Percentiles rank a stretch among this genome's conserved stretches.
These are phyloP conservation scores for Mamestra brassicae DNA, from an alignment of 2,888 invertebrate genomes.

Conservation along the genomic window DNA sequence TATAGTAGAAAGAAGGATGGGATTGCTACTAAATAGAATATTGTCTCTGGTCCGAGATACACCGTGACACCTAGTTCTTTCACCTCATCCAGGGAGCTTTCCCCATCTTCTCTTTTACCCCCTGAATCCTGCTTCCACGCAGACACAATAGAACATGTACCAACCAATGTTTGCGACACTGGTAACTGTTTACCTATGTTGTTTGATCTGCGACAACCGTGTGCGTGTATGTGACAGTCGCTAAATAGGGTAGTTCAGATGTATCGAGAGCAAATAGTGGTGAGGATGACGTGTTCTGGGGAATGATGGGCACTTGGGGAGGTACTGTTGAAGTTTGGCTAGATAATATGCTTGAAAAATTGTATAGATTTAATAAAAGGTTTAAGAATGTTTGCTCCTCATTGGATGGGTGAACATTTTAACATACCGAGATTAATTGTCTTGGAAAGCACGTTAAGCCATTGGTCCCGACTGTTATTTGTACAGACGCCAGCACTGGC, in stretches of 20 bases:
- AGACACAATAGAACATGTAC: not conserved
- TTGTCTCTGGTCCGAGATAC: too few relatives aligned
- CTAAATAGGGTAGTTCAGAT: slow-evolving; percentile 13
- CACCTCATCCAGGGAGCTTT: not conserved
- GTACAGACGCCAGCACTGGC: too few relatives aligned
- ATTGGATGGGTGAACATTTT: too few relatives aligned
- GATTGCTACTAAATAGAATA: too few relatives aligned
- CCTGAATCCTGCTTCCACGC: not conserved
- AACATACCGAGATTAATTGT: too few relatives aligned
- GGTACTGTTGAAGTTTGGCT: not conserved
- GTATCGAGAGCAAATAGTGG: slow-evolving; percentile 23
- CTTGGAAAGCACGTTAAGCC: too few relatives aligned
- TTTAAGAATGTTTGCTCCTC: too few relatives aligned
- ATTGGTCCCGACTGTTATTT: too few relatives aligned
- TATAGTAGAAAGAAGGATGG: too few relatives aligned
- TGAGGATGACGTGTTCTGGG: not conserved
- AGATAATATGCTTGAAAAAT: not conserved
- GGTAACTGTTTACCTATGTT: slow-evolving; percentile 4
- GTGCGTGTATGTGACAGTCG: slow-evolving; percentile 23
- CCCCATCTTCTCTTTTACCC: not conserved
- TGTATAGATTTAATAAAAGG: too few relatives aligned
- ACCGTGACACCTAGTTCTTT: not conserved
- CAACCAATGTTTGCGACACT: slow-evolving; percentile 5
- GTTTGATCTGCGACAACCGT: slow-evolving; percentile 11
- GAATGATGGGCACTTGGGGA: not conserved